These are phyloP conservation scores for Agapornis canus DNA, from an alignment of 2,797 vertebrate species.

Conservation along the genomic window DNA sequence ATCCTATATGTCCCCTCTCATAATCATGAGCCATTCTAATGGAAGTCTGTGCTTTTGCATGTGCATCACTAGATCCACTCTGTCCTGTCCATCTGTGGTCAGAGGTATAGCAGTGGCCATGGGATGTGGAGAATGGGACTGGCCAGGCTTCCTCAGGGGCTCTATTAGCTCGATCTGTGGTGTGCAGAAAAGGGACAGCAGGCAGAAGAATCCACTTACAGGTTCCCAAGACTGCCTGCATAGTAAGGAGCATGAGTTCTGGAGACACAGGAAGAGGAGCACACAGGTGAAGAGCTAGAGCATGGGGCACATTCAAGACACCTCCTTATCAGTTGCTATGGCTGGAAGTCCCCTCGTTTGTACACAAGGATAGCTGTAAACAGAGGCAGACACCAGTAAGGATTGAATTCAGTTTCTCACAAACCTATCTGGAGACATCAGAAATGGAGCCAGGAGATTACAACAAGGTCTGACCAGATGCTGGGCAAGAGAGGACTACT, in stretches of 20 bases:
- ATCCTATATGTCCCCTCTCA: background rate
- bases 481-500: background rate
- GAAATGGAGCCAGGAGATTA: background rate
- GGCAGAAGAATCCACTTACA: background rate
- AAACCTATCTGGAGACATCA: background rate
- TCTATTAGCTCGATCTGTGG: background rate
- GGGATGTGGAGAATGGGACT: fast-evolving
- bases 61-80: fast-evolving
- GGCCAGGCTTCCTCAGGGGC: background rate
- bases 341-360: background rate
- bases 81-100: background rate
- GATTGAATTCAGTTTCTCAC: background rate
- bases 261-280: background rate
- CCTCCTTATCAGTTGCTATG: background rate
- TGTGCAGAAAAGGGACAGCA: background rate
- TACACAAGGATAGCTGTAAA: background rate
- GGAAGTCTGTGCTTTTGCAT: background rate
- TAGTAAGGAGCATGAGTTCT: background rate
- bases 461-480: background rate
- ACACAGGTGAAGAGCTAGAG: background rate
- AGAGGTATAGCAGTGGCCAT: background rate
- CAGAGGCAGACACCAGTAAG: background rate
- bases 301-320: background rate
- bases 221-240: background rate
- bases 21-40: background rate